Base-by-base conservation (phyloP, 2,888 invertebrate species). In the Torymus texanus region DNA sequence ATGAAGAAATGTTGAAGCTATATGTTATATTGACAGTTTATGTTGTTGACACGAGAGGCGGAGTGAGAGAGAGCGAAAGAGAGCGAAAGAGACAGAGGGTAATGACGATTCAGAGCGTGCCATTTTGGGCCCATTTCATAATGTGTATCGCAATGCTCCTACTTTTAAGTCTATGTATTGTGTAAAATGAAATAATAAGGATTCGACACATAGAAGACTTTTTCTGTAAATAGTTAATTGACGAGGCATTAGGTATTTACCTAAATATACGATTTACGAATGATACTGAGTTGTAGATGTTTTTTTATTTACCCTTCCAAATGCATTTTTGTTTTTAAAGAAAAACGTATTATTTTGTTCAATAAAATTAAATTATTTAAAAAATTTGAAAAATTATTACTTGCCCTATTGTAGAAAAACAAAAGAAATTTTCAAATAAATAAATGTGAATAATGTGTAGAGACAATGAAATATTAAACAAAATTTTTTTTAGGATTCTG, bases 231-330 rank as follows among this genome's bases (percentile, higher is more conserved):
- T 90, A 90, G 87, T 86, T 86, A 85, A 85, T 84, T 82, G 83
- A 84, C 85, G 87, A 88, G 88, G 87, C 88, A 88, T 89, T 89
- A 89, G 88, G 88, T 88, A 89, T 88, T 89, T 87, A 86, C 86
- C 82, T 82, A 82, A 82, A 87, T 85, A 86, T 83, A 85, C 86
- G 83, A 84, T 86, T 85, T 85, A 84, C 84, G 85, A 83, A 86
- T 77, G 75, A 81, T 65, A 73, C 61, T 55, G n/a, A 56, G 14
- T 41, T 55, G 8, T 41, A 8, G 14, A 41, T n/a, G 51, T 18
- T 70, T 50, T 56, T 71, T 73, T 79, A 3, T 75, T 74, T 70
- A 62, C 61, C 66, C 50, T n/a, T 13, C 66, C 72, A 56, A 14
- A 67, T 41, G 21, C 4, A 51, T 2, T 56, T 24, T 59, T 50